These are phyloP conservation scores for Amblyjoppa fuscipennis DNA, from an alignment of 2,888 invertebrate species.

Conservation along the genomic window DNA sequence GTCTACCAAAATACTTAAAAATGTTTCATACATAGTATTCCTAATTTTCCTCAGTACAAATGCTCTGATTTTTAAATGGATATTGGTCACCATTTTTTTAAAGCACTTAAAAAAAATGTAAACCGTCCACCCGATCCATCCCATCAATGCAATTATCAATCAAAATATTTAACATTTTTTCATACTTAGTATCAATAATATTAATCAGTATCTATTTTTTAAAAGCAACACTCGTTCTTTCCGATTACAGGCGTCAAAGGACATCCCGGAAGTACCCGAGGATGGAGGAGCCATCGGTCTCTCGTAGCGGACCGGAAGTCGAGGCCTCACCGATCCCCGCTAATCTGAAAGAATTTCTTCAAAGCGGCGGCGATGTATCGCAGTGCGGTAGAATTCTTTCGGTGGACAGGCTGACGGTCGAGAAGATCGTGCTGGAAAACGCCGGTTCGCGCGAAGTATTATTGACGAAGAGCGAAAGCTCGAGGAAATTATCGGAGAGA, in stretches of 20 bases:
- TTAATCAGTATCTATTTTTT: neutral
- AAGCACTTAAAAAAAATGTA: too few relatives aligned
- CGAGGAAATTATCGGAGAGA: conserved; percentile 67
- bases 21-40: too few relatives aligned
- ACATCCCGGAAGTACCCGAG: conserved; percentile 29
- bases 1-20: too few relatives aligned
- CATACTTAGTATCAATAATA: too few relatives aligned
- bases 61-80: too few relatives aligned
- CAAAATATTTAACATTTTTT: too few relatives aligned
- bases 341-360: conserved; percentile 6
- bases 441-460: conserved; percentile 73
- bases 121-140: too few relatives aligned
- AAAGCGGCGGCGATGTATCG: conserved; percentile 30
- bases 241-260: conserved; percentile 67
- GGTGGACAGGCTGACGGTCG: conserved; percentile 77
- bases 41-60: too few relatives aligned
- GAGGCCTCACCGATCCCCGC: conserved; percentile 21
- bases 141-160: too few relatives aligned
- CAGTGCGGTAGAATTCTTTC: conserved; percentile 72
- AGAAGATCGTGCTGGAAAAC: conserved; percentile 76
- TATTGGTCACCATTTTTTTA: too few relatives aligned
- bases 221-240: conserved; percentile 12
- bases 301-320: conserved; percentile 51
- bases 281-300: conserved; percentile 68
- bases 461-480: conserved; percentile 75